phyloP scores from a whole-genome alignment of 2,797 vertebrate species.

The Aulostomus chinensis region DNA sequence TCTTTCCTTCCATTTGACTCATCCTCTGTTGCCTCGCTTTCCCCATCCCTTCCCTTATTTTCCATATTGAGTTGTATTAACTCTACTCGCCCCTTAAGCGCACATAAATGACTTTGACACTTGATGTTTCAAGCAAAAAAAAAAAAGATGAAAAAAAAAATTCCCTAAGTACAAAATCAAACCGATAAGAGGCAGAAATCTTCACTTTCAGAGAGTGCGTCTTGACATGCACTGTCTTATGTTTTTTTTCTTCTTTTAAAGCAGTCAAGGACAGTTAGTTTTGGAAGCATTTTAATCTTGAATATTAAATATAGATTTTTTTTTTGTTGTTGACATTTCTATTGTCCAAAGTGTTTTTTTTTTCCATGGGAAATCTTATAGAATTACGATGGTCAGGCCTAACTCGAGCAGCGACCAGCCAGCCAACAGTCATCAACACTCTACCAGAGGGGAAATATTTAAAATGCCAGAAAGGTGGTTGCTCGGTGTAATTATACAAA shows the following conservation, averaged over 20 bases:
- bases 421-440: conserved; percentile 11
- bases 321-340: too few relatives aligned
- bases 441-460: conserved; percentile 40
- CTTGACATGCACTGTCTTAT: conserved; percentile 80
- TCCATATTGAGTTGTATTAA: conserved; percentile 71
- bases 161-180: conserved; percentile 85
- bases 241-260: conserved; percentile 81
- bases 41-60: conserved; percentile 31
- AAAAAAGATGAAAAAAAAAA: conserved; percentile 82
- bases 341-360: too few relatives aligned
- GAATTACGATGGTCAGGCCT: conserved; percentile 13
- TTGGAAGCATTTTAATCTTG: conserved; percentile 57
- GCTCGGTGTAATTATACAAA: conserved; percentile 10
- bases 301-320: conserved; percentile 46
- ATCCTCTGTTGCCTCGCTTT: conserved; percentile 41
- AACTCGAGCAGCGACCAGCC: not conserved
- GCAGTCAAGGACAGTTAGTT: conserved; percentile 80
- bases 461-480: conserved; percentile 37
- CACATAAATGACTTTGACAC: conserved; percentile 86
- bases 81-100: conserved; percentile 77
- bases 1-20: conserved; percentile 40
- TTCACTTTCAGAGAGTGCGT: conserved; percentile 81
- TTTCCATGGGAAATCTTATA: conserved; percentile 14
- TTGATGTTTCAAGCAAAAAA: conserved; percentile 85
- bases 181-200: conserved; percentile 81